Evolutionary conservation across 1,140 invertebrate species (phyloP), one percentile per base, ranked within the genome.

Genomic region (Pseudomyrmex cubaensis): DNA sequence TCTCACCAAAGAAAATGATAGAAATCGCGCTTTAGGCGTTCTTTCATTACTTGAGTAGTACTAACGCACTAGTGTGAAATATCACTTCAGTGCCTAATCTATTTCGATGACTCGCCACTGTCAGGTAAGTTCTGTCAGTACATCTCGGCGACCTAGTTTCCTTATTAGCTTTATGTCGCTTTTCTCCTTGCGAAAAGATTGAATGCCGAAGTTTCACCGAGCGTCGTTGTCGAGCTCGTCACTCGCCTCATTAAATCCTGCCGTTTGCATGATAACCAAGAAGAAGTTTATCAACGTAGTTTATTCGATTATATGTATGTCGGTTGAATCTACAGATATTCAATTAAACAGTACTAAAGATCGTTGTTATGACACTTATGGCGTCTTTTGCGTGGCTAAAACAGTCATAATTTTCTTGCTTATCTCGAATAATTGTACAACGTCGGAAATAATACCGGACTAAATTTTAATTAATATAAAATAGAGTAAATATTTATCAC

Each of bases 131-230:
- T 69, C 57, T 75, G 78, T 69, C 72, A 73, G 78, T 73, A 73
- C 57, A 84, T 84, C 76, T 72, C 80, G 61, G 62, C 85, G 89
- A 86, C 90, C 90, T 84, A 90, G 90, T 90, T 90, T 89, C 86
- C 90, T 87, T 85, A 82, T 90, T 90, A 89, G 87, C 80, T 76
- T 50, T 52, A 25, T 50, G 20, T 46, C 73, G 61, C 78, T 87
- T 84, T 86, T 76, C 83, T 62, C 66, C 72, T 59, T 17, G 61
- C 54, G 62, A 59, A 52, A 12, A 48, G 83, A 84, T 82, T 76
- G 56, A 66, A 63, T 52, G 87, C 85, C 64, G 59, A 62, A 76
- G 85, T 88, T 89, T 87, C 83, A 64, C 86, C 66, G 54, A 67
- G 52, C 57, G 50, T 46, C 67, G 35, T 35, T 35, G 35, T 35